Conservation (phyloP, 2,888 invertebrate species). For the Tuta absoluta region DNA sequence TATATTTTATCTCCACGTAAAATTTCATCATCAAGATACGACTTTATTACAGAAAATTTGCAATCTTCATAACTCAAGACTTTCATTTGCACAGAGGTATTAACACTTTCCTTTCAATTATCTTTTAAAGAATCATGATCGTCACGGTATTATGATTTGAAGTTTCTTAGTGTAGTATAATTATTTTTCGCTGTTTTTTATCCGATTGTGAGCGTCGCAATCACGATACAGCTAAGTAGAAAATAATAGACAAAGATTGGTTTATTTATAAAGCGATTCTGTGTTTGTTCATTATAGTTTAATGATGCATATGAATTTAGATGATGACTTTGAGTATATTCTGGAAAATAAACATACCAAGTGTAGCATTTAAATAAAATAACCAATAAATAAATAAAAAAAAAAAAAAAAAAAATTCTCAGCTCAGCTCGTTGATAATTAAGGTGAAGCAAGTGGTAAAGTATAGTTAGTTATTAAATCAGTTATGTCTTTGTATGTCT, state of each 20-base stretch:
- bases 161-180: slow-evolving; percentile 20
- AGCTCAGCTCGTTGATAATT: neutral
- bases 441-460: neutral
- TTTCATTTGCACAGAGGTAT: slow-evolving; percentile 22
- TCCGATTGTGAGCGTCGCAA: slow-evolving; percentile 3
- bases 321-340: neutral
- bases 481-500: slow-evolving; percentile 9
- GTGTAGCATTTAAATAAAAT: no score
- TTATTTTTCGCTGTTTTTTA: slow-evolving; percentile 25
- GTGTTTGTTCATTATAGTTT: neutral
- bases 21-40: slow-evolving; percentile 11
- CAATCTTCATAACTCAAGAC: neutral
- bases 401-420: no score
- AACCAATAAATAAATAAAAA: no score
- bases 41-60: neutral
- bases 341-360: no score
- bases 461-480: neutral
- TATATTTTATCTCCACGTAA: neutral
- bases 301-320: neutral
- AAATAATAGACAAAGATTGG: slow-evolving; percentile 9
- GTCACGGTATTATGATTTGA: slow-evolving; percentile 23
- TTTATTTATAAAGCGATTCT: neutral
- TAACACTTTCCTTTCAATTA: slow-evolving; percentile 31
- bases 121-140: slow-evolving; percentile 20
- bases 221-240: slow-evolving; percentile 20